Conservation (phyloP, 2,797 vertebrate genomes). For the Pogoniulus pusillus region DNA sequence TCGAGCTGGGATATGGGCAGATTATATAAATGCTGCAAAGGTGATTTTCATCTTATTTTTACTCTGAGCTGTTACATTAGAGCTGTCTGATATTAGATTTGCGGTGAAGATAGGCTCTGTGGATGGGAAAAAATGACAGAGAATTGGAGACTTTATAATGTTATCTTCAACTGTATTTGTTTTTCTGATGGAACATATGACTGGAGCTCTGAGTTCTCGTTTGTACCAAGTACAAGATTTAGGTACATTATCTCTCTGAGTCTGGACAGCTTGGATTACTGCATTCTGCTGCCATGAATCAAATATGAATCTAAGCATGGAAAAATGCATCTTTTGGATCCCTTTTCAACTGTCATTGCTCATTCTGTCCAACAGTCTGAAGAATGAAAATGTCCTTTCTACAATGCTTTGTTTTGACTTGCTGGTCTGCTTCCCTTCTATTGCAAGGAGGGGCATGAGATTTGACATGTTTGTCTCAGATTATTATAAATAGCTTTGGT, state of each 20-base stretch:
- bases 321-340: slow-evolving; percentile 59
- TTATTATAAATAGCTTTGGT: background rate
- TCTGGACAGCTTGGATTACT: slow-evolving; percentile 49
- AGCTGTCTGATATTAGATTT: background rate
- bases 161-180: slow-evolving; percentile 38
- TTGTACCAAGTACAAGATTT: slow-evolving; percentile 55
- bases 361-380: slow-evolving; percentile 34
- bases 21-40: slow-evolving; percentile 12
- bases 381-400: slow-evolving; percentile 40
- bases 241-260: slow-evolving; percentile 55
- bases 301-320: slow-evolving; percentile 34
- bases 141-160: background rate
- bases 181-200: slow-evolving; percentile 38
- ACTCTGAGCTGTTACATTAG: background rate
- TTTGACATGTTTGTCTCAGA: background rate
- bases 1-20: background rate
- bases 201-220: slow-evolving; percentile 30
- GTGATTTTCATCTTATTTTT: slow-evolving; percentile 27
- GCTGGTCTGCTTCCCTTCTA: background rate
- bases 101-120: background rate
- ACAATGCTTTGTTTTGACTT: slow-evolving; percentile 22
- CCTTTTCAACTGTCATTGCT: slow-evolving; percentile 37
- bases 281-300: slow-evolving; percentile 48
- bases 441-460: background rate
- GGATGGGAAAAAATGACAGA: background rate